phyloP scores from a whole-genome alignment of 2,797 vertebrate species.

The Tolypeutes matacus region DNA sequence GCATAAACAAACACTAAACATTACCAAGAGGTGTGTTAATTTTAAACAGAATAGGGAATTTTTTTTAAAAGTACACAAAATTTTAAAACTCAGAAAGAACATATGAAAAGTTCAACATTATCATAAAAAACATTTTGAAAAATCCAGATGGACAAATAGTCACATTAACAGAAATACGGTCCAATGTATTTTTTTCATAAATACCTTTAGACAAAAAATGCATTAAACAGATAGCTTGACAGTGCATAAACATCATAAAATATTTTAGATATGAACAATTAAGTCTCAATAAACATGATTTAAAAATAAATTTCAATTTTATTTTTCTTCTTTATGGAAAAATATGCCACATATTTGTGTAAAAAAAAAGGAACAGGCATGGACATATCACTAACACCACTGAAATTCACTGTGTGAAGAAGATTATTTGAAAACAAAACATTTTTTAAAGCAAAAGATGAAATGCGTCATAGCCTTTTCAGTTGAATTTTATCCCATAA shows the following conservation, averaged over 20 bases:
- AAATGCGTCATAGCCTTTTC: constrained; percentile 55
- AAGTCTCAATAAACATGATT: constrained; percentile 83
- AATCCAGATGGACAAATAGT: constrained; percentile 66
- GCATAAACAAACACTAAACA: constrained; percentile 79
- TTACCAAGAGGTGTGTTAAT: constrained; percentile 68
- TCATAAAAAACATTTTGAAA: constrained; percentile 62
- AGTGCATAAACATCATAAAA: constrained; percentile 80
- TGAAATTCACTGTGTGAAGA: constrained; percentile 69
- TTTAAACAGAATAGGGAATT: constrained; percentile 69
- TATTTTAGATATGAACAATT: constrained; percentile 80
- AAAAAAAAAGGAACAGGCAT: constrained; percentile 66
- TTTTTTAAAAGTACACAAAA: constrained; percentile 41
- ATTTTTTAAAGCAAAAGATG: constrained; percentile 72
- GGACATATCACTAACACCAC: constrained; percentile 75
- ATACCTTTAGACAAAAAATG: constrained; percentile 78
- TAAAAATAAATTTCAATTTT: constrained; percentile 82
- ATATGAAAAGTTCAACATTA: constrained; percentile 69
- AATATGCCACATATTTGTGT: constrained; percentile 78
- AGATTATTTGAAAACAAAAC: constrained; percentile 70
- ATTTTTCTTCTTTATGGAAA: constrained; percentile 83
- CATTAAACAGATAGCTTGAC: constrained; percentile 77
- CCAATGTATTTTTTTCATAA: constrained; percentile 83
- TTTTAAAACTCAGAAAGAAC: constrained; percentile 65
- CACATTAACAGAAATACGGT: constrained; percentile 76
- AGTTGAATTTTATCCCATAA: constrained; percentile 75